These are phyloP conservation scores for Xiphophorus maculatus DNA, from an alignment of 2,113 vertebrate species.

Conservation along the genomic window DNA sequence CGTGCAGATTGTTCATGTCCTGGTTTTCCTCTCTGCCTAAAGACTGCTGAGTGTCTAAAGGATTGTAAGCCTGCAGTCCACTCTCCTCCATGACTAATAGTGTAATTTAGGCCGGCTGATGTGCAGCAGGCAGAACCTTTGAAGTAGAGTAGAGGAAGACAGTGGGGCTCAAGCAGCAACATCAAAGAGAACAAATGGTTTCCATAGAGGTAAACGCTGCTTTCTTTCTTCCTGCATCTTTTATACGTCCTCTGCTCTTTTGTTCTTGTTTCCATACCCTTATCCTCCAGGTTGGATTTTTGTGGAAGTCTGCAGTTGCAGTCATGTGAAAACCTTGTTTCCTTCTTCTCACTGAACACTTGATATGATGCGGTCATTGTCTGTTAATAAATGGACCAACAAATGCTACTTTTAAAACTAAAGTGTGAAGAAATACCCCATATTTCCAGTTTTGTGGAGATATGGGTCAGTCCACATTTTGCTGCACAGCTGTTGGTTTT, in stretches of 20 bases:
- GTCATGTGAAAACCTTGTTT: neutral
- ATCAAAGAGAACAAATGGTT: conserved; percentile 50
- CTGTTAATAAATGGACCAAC: neutral
- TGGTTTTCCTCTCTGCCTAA: conserved; percentile 18
- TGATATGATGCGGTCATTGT: neutral
- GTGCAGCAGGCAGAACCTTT: conserved; percentile 49
- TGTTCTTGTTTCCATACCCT: neutral
- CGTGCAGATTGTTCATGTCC: conserved; percentile 7
- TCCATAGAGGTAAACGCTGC: conserved; percentile 34
- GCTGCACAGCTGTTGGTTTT: neutral
- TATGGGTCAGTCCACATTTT: neutral
- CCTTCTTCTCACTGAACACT: neutral
- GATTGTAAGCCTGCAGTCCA: conserved; percentile 20
- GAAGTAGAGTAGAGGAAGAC: conserved; percentile 43
- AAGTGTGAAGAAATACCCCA: neutral
- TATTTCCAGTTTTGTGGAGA: neutral
- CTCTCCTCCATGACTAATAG: conserved; percentile 49
- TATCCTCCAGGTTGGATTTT: neutral
- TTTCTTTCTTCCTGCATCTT: conserved; percentile 7
- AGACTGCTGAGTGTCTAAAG: conserved; percentile 19
- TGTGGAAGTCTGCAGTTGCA: neutral
- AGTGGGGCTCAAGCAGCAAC: conserved; percentile 21
- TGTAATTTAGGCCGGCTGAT: conserved; percentile 46
- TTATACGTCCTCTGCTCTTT: conserved; percentile 9
- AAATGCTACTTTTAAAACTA: neutral